Base-by-base conservation (phyloP, 2,888 invertebrate species). In the Amblyjoppa fuscipennis region DNA sequence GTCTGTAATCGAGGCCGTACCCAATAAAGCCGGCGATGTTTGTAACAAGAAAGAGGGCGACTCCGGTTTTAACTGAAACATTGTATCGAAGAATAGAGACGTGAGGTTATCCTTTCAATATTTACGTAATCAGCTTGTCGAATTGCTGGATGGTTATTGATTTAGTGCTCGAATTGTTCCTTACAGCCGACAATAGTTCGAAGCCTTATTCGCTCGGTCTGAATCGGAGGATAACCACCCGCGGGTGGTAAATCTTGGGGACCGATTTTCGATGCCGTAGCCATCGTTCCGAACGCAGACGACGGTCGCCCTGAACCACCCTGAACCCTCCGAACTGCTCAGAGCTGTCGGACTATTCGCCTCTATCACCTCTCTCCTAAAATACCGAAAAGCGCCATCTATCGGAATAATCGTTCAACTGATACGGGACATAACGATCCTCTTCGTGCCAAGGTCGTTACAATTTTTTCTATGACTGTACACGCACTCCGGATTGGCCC, bases 181-280 rank as follows among this genome's bases (percentile, higher is more conserved):
- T 90, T 90, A 93, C 93, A 90, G 84, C 86, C 76, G 11, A 93
- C 56, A 51, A 92, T 0, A 2, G 61, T 83, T 45, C 88, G 88
- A 28, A 93, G 83, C 87, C 89, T 92, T 90, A 97, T 94, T 91
- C 98, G 95, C 89, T 96, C 95, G 92, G 94, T 97, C 69, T 95
- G 95, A 88, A 99, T 97, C 28, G 97, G 96, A 88, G 96, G 95
- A 94, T 98, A 99, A 89, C 99, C 99, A 92, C 99, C 99, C 79
- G 96, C 94, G 86, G 99, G 99, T 92, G 99, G 99, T 96, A 99
- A 95, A 95, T 99, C 99, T 95, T 99, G 99, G 0, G 91, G 88
- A 34, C 87, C 84, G 92, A 94, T 95, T 90, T 93, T 95, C 66
- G 94, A 89, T 77, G 91, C 86, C 86, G 94, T 83, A 16, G 93